Percentiles rank a stretch among this genome's conserved stretches.
Conservation (phyloP, 2,888 invertebrate genomes). For the Xylocampa areola region DNA sequence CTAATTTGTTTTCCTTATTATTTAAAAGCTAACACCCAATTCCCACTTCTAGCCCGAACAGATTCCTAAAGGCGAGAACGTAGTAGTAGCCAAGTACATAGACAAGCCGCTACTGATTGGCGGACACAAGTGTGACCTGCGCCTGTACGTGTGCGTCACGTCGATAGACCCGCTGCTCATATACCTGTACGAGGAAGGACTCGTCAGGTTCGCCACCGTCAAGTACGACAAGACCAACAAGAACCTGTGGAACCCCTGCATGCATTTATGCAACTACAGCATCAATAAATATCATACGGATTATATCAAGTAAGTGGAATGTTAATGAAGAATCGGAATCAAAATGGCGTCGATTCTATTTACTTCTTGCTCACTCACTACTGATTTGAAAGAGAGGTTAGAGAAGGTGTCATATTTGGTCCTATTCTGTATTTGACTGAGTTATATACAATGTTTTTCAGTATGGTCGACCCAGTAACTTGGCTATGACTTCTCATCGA, state of each 20-base stretch:
- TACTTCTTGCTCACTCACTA: too few species aligned
- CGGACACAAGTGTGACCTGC: conserved; percentile 98
- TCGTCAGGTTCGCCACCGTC: conserved; percentile 98
- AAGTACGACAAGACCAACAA: conserved; percentile 97
- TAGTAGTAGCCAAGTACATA: conserved; percentile 97
- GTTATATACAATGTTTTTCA: too few species aligned
- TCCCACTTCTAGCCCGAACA: conserved; percentile 93
- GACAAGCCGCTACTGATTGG: conserved; percentile 96
- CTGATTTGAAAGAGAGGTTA: too few species aligned
- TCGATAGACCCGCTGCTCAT: conserved; percentile 98
- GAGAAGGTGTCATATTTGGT: too few species aligned
- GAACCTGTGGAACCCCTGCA: conserved; percentile 98
- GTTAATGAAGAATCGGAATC: neutral
- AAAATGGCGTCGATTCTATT: too few species aligned
- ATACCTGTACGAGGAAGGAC: conserved; percentile 98
- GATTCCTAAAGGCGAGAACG: conserved; percentile 96
- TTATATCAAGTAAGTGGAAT: conserved; percentile 95
- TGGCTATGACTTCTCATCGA: too few species aligned
- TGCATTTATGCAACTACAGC: conserved; percentile 99
- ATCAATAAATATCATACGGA: conserved; percentile 99
- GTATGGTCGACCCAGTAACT: too few species aligned
- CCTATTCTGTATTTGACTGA: too few species aligned
- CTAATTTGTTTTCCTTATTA: too few species aligned
- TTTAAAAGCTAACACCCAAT: neutral
- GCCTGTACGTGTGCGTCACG: conserved; percentile 98